These are phyloP conservation scores for Andrena bucephala DNA, from an alignment of 2,888 invertebrate species.

Conservation along the genomic window DNA sequence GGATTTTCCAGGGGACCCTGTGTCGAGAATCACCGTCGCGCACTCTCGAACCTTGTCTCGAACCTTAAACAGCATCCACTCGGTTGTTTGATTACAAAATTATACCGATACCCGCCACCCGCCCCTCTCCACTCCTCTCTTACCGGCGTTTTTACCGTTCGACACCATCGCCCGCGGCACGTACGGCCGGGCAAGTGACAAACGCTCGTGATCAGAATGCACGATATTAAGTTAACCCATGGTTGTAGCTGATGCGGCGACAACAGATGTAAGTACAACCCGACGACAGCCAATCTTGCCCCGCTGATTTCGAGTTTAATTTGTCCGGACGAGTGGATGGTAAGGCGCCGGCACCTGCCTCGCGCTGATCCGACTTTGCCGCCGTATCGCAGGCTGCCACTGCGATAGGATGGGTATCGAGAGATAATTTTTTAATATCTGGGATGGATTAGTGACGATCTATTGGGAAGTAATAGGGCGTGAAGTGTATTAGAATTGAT, in stretches of 20 bases:
- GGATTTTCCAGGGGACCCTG: constrained; percentile 64
- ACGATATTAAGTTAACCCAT: constrained; percentile 11
- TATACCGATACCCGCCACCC: constrained; percentile 27
- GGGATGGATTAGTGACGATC: too few relatives aligned
- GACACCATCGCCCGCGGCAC: constrained; percentile 8
- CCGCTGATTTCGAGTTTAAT: background rate
- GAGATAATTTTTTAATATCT: too few relatives aligned
- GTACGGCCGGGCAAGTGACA: constrained; percentile 1
- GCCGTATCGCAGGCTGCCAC: too few relatives aligned
- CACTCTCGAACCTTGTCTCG: constrained; percentile 46
- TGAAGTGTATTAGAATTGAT: too few relatives aligned
- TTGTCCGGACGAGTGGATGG: background rate
- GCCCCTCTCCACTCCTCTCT: background rate
- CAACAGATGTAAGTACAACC: background rate
- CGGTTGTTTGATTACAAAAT: constrained; percentile 54
- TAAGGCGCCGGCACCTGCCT: too few relatives aligned
- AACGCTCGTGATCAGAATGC: constrained; percentile 11
- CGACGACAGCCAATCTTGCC: background rate
- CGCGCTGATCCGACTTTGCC: too few relatives aligned
- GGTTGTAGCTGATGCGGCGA: background rate
- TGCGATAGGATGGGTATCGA: too few relatives aligned
- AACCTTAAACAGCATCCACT: constrained; percentile 56
- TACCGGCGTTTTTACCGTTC: constrained; percentile 8
- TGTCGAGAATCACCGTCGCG: constrained; percentile 48
- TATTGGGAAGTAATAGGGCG: too few relatives aligned